A percentile compares a stretch with the other conserved stretches of the same genome.
phyloP scores from a whole-genome alignment of 2,888 invertebrate species.

The Andrena bicolor region DNA sequence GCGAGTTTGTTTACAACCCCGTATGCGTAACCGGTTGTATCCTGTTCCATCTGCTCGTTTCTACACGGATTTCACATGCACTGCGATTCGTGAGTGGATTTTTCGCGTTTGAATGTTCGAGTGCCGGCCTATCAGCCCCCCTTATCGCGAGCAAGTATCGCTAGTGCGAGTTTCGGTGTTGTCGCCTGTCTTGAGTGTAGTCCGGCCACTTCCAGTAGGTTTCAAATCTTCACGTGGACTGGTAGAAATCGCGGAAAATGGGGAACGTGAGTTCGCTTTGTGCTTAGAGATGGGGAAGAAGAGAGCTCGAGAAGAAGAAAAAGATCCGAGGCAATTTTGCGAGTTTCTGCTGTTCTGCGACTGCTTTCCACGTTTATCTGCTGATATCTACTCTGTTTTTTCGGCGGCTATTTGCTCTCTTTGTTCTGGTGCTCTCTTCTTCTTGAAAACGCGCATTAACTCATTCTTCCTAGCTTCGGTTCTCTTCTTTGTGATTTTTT shows the following conservation, averaged over 20 bases:
- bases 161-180: neutral
- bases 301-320: neutral
- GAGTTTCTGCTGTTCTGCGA: neutral
- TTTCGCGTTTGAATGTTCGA: slow-evolving; percentile 37
- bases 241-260: neutral
- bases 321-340: neutral
- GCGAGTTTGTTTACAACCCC: slow-evolving; percentile 47
- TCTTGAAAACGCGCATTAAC: too few species aligned
- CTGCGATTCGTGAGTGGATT: slow-evolving; percentile 28
- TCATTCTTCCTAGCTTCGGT: too few species aligned
- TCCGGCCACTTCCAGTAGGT: neutral
- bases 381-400: too few species aligned
- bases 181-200: neutral
- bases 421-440: too few species aligned
- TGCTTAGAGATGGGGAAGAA: neutral
- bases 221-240: neutral
- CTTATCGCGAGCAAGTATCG: slow-evolving; percentile 19
- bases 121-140: slow-evolving; percentile 19
- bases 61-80: slow-evolving; percentile 39
- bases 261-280: slow-evolving; percentile 16
- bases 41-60: slow-evolving; percentile 37
- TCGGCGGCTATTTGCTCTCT: too few species aligned
- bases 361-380: neutral
- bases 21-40: slow-evolving; percentile 62
- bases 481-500: too few species aligned